Evolutionary conservation across 2,113 vertebrate species (phyloP), one percentile per base, ranked within the genome.

Genomic region (Halcyon senegalensis): DNA sequence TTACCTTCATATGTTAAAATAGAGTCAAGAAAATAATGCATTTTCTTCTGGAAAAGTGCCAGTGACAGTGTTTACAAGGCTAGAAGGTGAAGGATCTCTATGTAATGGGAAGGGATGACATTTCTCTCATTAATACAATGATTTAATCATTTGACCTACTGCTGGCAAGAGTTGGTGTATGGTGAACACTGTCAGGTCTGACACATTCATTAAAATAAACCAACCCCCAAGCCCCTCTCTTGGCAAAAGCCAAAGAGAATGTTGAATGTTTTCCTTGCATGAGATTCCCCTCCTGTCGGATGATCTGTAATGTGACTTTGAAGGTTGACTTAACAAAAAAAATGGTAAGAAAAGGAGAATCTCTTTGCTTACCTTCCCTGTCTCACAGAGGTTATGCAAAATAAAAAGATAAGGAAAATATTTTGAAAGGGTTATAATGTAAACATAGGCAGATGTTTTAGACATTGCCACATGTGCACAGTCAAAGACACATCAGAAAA

Each of bases 81-180:
- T 89, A 93, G 77, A 84, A 97, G 79, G 77, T 91, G 70, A 97
- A 94, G 28, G 60, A 66, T 96, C 76, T 88, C 17, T 72, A 59
- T 88, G 48, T 93, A 94, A 96, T 86, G 77, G 77, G 84, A 92
- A 92, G 37, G n/a, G 72, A 95, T 95, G 93, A 96, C 85, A 97
- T 94, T 95, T 96, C 94, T 97, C 87, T 94, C 83, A 90, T 80
- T 68, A 97, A 93, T 87, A 48, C 46, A 73, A 5, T 97, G 88
- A 97, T 95, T 97, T 97, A 97, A 89, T 93, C 96, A 63, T 97
- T 96, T 98, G 92, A 96, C 97, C 90, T 97, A 35, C 94, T 86
- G 43, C 33, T 96, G 85, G 82, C 94, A 95, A 93, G 74, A 88
- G 43, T 59, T 97, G 70, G 67, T 90, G 58, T 96, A 93, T 63